These are phyloP conservation scores for Oscheius sp. DNA, from an alignment of 2,888 invertebrate species.

Conservation along the genomic window DNA sequence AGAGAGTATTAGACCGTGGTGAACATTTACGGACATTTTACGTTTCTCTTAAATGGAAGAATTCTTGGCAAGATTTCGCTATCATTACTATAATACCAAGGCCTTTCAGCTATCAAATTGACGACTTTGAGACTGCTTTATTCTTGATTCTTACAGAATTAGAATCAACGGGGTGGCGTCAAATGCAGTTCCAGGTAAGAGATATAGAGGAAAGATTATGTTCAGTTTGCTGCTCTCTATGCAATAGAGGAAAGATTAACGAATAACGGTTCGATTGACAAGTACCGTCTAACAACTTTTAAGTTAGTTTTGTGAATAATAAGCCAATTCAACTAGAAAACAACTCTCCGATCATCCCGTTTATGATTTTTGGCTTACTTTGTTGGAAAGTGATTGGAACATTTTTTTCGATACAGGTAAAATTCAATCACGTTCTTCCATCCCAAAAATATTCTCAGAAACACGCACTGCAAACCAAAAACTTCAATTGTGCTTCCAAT, in stretches of 20 bases:
- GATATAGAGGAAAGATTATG: neutral
- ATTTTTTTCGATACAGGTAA: slow-evolving; percentile 41
- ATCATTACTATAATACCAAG: neutral
- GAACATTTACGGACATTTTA: slow-evolving; percentile 56
- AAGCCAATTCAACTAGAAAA: slow-evolving; percentile 36
- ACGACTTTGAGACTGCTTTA: slow-evolving; percentile 47
- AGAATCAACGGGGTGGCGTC: slow-evolving; percentile 53
- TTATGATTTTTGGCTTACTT: slow-evolving; percentile 58
- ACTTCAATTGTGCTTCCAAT: slow-evolving; percentile 42
- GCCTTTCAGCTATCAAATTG: slow-evolving; percentile 35
- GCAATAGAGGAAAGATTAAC: slow-evolving; percentile 45
- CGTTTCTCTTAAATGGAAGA: slow-evolving; percentile 43
- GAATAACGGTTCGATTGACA: slow-evolving; percentile 50
- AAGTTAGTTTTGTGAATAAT: slow-evolving; percentile 31
- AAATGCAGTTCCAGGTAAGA: slow-evolving; percentile 44
- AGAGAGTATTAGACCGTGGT: slow-evolving; percentile 41
- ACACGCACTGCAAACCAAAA: slow-evolving; percentile 51
- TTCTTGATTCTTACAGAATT: slow-evolving; percentile 37
- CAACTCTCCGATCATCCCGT: slow-evolving; percentile 54
- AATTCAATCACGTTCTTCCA: neutral
- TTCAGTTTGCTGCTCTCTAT: slow-evolving; percentile 56
- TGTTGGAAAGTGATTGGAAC: slow-evolving; percentile 37
- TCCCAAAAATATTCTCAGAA: slow-evolving; percentile 15
- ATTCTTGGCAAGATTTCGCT: slow-evolving; percentile 28
- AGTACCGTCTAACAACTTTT: slow-evolving; percentile 46